phyloP scores from a whole-genome alignment of 2,888 invertebrate species.

The Acanthosepion pharaonis region DNA sequence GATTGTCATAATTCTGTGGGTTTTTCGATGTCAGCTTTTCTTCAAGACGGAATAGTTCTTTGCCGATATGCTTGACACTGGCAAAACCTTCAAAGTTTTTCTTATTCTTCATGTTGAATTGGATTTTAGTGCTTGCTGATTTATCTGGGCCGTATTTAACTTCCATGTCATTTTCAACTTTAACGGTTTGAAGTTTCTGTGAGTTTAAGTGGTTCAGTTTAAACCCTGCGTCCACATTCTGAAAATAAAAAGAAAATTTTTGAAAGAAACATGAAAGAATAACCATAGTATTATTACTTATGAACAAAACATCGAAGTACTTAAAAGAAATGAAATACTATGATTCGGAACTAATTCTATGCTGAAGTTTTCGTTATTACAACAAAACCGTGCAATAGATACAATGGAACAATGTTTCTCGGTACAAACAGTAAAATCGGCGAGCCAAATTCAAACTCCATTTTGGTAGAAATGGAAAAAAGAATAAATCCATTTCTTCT shows the following conservation, averaged over 20 bases:
- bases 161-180: neutral
- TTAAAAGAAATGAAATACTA: no score
- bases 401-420: no score
- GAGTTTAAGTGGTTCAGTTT: neutral
- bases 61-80: neutral
- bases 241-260: neutral
- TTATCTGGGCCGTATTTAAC: neutral
- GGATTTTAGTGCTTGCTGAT: neutral
- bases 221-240: neutral
- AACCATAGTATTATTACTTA: no score
- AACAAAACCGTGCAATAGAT: no score
- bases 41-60: neutral
- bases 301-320: no score
- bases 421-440: no score
- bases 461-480: no score
- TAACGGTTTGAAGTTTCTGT: neutral
- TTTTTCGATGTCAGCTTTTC: neutral
- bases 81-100: neutral
- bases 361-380: no score
- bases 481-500: no score
- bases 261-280: neutral
- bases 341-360: no score
- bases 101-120: neutral
- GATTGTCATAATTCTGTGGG: neutral
- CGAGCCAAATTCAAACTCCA: no score